Base-by-base conservation (phyloP, 2,888 invertebrate genomes). In the Chouioia cunea region DNA sequence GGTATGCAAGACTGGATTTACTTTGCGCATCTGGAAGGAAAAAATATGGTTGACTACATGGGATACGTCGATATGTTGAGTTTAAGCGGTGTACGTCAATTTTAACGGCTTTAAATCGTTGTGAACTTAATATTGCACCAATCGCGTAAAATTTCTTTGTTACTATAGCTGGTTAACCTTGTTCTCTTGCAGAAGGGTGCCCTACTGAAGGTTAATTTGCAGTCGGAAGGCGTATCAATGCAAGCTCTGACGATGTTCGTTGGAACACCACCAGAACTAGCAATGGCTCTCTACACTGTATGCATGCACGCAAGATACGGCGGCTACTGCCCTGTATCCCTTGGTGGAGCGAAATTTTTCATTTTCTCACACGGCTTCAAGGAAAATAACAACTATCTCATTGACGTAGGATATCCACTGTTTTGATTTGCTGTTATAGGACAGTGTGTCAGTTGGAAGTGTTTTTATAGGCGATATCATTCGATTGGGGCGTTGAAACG, bases 1-100 rank as follows among this genome's bases (percentile, higher is more conserved):
- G 97, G 97, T 3, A 88, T 96, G 73, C 97, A 97, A 85, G 95
- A 95, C 83, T 97, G 97, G 97, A 87, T 97, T 18, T 93, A 93
- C 83, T 95, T 95, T 79, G 88, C 71, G n/a, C 47, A 71, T 46
- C 66, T 59, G 0, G 71, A 90, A 64, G 88, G 89, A 73, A 91
- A 93, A 85, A 90, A 90, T 52, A 87, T 89, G 48, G 87, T 91
- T 0, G 91, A 95, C 85, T 95, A 95, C 85, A 89, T 93, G 80
- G 93, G 95, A 16, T 93, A 93, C 77, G 86, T 92, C 75, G 91
- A 92, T 78, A 90, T 90, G 78, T 73, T 90, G 22, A 89, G 91
- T 78, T 82, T 94, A 44, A 91, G 89, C 80, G 89, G 90, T 79
- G 93, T 93, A 86, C 89, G 90, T 87, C 27, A 20, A 16, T 27